These are phyloP conservation scores for Axea sp. DNA, from an alignment of 2,888 invertebrate species.

Conservation along the genomic window DNA sequence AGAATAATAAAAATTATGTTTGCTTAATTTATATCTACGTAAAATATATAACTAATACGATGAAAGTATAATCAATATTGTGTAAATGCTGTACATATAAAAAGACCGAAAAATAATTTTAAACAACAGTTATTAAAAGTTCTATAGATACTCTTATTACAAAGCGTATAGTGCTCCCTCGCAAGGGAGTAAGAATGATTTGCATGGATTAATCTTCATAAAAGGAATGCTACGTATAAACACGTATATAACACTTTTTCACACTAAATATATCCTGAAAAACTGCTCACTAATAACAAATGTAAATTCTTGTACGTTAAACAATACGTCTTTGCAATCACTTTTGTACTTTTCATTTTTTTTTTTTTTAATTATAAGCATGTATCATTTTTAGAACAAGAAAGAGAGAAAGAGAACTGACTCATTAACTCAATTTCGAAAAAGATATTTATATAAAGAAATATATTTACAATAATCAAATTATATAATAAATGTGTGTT, in stretches of 20 bases:
- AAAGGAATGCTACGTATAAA: slow-evolving; percentile 17
- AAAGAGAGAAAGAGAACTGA: slow-evolving; percentile 52
- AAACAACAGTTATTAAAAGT: slow-evolving; percentile 2
- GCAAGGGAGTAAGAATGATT: neutral
- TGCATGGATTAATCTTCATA: slow-evolving; percentile 18
- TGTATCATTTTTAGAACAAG: slow-evolving; percentile 24
- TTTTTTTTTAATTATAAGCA: slow-evolving; percentile 6
- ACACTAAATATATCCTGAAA: slow-evolving; percentile 52
- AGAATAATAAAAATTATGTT: no score
- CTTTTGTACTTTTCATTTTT: slow-evolving; percentile 17
- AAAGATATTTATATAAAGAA: slow-evolving; percentile 47
- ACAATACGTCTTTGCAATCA: slow-evolving; percentile 23
- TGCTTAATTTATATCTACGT: no score
- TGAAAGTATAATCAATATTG: slow-evolving; percentile 41
- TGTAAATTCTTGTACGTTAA: slow-evolving; percentile 45
- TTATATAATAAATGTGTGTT: slow-evolving; percentile 33
- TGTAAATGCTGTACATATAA: slow-evolving; percentile 48
- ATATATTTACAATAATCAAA: slow-evolving; percentile 43
- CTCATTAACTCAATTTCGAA: slow-evolving; percentile 36
- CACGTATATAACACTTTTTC: slow-evolving; percentile 22
- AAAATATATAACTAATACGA: slow-evolving; percentile 14
- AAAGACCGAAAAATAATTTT: slow-evolving; percentile 16
- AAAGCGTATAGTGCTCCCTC: neutral
- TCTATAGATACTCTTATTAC: neutral
- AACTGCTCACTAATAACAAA: slow-evolving; percentile 48